phyloP scores from a whole-genome alignment of 2,113 vertebrate species.

The Apteryx owenii region DNA sequence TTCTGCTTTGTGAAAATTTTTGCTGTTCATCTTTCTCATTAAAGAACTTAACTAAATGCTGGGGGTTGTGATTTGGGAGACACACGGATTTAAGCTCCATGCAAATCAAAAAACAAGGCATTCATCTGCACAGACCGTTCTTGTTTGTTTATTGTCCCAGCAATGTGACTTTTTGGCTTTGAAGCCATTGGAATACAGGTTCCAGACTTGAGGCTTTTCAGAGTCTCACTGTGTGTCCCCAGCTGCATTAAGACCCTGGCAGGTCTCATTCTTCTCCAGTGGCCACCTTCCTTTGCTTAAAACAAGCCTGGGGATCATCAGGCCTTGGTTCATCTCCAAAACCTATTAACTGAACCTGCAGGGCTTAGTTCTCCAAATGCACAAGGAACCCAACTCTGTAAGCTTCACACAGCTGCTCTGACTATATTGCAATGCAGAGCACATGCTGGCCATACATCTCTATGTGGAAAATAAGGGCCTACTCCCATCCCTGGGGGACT shows the following conservation, averaged over 20 bases:
- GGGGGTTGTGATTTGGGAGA: not conserved
- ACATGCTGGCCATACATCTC: not conserved
- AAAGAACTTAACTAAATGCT: not conserved
- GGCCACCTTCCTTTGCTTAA: conserved; percentile 20
- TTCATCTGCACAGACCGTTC: not conserved
- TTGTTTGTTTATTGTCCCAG: conserved; percentile 52
- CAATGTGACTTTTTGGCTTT: not conserved
- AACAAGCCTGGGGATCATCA: not conserved
- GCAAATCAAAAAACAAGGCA: not conserved
- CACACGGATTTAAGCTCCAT: not conserved
- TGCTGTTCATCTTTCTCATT: conserved; percentile 13
- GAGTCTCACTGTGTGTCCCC: conserved; percentile 34
- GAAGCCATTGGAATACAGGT: not conserved
- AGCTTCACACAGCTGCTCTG: not conserved
- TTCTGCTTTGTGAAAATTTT: not conserved
- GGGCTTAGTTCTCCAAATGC: not conserved
- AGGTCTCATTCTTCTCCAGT: not conserved
- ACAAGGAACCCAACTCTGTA: not conserved
- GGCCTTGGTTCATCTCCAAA: conserved; percentile 42
- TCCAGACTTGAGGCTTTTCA: conserved; percentile 23
- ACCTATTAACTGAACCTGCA: conserved; percentile 8
- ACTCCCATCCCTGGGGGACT: not conserved
- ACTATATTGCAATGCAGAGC: not conserved
- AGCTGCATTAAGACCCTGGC: conserved; percentile 34
- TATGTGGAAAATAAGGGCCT: not conserved